A percentile compares a stretch with the other conserved stretches of the same genome.
Evolutionary conservation across 2,888 invertebrate species (phyloP).

Genomic region (Aproaerema taeniolella): DNA sequence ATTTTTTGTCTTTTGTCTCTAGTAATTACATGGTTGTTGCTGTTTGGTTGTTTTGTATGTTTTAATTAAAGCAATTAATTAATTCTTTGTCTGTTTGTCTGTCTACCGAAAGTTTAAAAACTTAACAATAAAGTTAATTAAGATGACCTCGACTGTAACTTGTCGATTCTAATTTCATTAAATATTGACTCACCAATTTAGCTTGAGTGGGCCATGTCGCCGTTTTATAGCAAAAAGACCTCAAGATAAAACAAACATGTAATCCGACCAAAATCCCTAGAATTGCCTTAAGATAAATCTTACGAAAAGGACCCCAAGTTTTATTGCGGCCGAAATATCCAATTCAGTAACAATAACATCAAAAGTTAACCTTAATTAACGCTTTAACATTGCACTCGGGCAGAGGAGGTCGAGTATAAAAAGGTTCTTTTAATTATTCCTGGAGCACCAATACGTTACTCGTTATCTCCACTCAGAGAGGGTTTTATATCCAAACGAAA

Average conservation of each 20-base stretch:
- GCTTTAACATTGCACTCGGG: conserved; percentile 37
- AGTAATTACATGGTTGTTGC: no score
- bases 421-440: conserved; percentile 68
- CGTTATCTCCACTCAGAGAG: conserved; percentile 60
- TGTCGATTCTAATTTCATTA: neutral
- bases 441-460: conserved; percentile 62
- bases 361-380: conserved; percentile 49
- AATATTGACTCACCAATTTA: neutral
- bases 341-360: conserved; percentile 15
- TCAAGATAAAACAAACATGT: neutral
- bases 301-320: conserved; percentile 1
- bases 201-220: neutral
- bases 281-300: conserved; percentile 10
- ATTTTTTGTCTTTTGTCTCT: no score
- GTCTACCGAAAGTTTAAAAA: no score
- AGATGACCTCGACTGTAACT: no score
- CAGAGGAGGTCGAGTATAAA: conserved; percentile 37
- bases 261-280: conserved; percentile 18
- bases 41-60: no score
- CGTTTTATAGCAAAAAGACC: neutral
- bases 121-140: no score
- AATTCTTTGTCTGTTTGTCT: no score
- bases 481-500: conserved; percentile 48
- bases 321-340: conserved; percentile 6
- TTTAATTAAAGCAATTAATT: no score